A percentile compares a stretch with the other conserved stretches of the same genome.
phyloP scores from a whole-genome alignment of 2,113 vertebrate species.

The Bagarius yarrelli region DNA sequence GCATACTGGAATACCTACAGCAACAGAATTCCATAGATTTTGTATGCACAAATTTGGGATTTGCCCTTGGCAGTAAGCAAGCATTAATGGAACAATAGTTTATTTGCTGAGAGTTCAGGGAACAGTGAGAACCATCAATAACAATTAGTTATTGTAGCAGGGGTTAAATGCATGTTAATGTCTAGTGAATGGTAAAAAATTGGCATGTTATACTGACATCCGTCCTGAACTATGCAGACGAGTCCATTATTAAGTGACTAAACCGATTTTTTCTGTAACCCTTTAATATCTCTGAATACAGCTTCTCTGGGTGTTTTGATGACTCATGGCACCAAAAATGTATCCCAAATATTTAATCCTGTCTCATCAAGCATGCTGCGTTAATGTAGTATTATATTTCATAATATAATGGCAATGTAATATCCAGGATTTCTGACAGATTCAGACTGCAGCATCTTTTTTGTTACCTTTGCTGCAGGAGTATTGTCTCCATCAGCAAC shows the following conservation, averaged over 20 bases:
- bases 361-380: neutral
- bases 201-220: neutral
- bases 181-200: neutral
- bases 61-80: neutral
- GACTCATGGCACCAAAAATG: neutral
- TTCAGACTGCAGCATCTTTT: constrained; percentile 6
- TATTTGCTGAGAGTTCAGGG: neutral
- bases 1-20: neutral
- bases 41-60: neutral
- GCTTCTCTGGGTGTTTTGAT: neutral
- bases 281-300: neutral
- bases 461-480: neutral
- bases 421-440: neutral
- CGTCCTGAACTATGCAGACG: neutral
- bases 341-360: neutral
- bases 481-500: neutral
- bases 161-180: too few species aligned
- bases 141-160: too few species aligned
- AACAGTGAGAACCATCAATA: neutral
- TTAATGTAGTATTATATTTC: neutral
- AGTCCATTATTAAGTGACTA: neutral
- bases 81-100: neutral
- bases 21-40: neutral
- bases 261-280: neutral
- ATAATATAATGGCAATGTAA: neutral